Evolutionary conservation across 2,113 vertebrate genomes (phyloP).

Genomic region (Camelus bactrianus): DNA sequence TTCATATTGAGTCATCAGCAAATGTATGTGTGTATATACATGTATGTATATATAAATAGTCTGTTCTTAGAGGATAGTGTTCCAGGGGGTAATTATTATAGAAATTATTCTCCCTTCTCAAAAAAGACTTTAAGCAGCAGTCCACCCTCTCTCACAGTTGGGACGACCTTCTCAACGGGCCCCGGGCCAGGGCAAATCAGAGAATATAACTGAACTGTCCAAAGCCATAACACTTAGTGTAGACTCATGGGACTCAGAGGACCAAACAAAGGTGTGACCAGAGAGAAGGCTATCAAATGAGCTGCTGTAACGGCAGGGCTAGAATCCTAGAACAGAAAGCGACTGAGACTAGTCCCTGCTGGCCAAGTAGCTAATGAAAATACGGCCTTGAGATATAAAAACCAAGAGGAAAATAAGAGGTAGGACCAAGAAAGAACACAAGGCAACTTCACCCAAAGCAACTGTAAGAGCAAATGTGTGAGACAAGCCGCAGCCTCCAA

Average conservation of each 20-base stretch:
- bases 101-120: neutral
- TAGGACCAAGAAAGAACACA: neutral
- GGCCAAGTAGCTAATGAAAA: neutral
- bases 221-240: neutral
- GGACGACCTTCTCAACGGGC: neutral
- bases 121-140: neutral
- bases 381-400: neutral
- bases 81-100: neutral
- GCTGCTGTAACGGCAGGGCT: fast-evolving
- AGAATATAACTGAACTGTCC: neutral
- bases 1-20: neutral
- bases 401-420: neutral
- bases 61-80: neutral
- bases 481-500: neutral
- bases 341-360: neutral
- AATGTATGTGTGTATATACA: neutral
- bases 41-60: neutral
- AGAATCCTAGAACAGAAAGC: neutral
- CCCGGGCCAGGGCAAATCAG: too few relatives aligned
- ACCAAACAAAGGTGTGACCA: neutral
- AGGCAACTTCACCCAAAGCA: fast-evolving
- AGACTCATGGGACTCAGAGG: neutral
- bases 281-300: neutral
- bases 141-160: neutral
- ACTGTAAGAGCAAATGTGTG: neutral